Conservation (phyloP, 2,888 invertebrate species). For the Drosophila rubida region DNA sequence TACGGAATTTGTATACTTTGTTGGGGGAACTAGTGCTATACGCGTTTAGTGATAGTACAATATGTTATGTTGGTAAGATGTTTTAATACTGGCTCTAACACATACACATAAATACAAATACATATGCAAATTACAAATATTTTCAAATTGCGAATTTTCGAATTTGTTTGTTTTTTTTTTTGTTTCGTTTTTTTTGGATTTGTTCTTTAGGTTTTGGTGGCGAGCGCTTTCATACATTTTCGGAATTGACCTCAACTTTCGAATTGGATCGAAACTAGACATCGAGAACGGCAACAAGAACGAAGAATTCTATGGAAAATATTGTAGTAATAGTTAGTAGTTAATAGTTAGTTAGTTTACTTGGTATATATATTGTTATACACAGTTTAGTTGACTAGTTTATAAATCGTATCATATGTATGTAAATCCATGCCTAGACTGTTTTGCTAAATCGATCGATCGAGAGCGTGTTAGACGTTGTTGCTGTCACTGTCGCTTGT, state of each 20-base stretch:
- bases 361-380: constrained; percentile 30
- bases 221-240: constrained; percentile 82
- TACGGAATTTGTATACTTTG: constrained; percentile 28
- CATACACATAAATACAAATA: constrained; percentile 28
- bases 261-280: constrained; percentile 15
- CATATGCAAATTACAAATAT: constrained; percentile 24
- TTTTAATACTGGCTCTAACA: constrained; percentile 49
- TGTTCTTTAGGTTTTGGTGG: constrained; percentile 25
- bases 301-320: constrained; percentile 23
- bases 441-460: constrained; percentile 7
- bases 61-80: constrained; percentile 3
- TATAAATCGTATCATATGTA: constrained; percentile 35
- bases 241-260: constrained; percentile 56
- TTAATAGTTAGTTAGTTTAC: constrained; percentile 16
- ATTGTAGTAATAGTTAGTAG: constrained; percentile 27
- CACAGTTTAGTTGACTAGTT: constrained; percentile 44
- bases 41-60: constrained; percentile 6
- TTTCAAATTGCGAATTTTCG: background rate
- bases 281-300: constrained; percentile 40
- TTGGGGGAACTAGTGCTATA: constrained; percentile 22
- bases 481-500: background rate
- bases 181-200: constrained; percentile 4
- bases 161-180: constrained; percentile 14
- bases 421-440: constrained; percentile 36
- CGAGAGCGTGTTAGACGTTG: background rate